Conservation (phyloP, 1,140 invertebrate genomes). For the Halyomorpha halys region DNA sequence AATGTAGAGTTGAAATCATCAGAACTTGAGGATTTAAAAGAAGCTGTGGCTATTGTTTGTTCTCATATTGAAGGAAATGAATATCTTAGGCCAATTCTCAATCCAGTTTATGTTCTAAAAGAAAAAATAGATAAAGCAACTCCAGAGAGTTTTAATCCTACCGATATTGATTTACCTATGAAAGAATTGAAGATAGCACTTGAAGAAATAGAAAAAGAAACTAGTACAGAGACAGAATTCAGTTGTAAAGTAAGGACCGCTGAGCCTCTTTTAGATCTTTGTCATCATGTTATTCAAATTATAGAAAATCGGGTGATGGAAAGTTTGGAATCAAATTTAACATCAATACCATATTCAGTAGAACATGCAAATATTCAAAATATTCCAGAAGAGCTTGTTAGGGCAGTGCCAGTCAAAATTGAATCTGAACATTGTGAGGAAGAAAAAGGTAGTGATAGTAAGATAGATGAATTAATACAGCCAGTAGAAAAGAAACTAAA, state of each 20-base stretch:
- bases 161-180: conserved; percentile 41
- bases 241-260: not conserved
- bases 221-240: not conserved
- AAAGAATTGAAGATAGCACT: conserved; percentile 44
- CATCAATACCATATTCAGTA: conserved; percentile 26
- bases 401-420: not conserved
- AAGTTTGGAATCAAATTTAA: conserved; percentile 9
- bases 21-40: conserved; percentile 25
- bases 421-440: not conserved
- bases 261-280: conserved; percentile 25
- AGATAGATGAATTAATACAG: not conserved
- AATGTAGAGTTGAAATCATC: conserved; percentile 25
- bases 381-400: not conserved
- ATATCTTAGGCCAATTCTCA: conserved; percentile 12
- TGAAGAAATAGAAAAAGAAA: conserved; percentile 36
- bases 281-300: conserved; percentile 22
- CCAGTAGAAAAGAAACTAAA: not conserved
- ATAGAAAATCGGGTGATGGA: conserved; percentile 16
- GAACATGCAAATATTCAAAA: conserved; percentile 27
- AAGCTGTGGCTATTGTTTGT: conserved; percentile 18
- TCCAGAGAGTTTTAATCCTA: conserved; percentile 24
- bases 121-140: conserved; percentile 16
- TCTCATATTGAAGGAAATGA: conserved; percentile 8
- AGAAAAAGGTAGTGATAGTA: not conserved
- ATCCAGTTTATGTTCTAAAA: not conserved